Base-by-base conservation (phyloP, 2,888 invertebrate genomes). In the Netelia fuscicornis region DNA sequence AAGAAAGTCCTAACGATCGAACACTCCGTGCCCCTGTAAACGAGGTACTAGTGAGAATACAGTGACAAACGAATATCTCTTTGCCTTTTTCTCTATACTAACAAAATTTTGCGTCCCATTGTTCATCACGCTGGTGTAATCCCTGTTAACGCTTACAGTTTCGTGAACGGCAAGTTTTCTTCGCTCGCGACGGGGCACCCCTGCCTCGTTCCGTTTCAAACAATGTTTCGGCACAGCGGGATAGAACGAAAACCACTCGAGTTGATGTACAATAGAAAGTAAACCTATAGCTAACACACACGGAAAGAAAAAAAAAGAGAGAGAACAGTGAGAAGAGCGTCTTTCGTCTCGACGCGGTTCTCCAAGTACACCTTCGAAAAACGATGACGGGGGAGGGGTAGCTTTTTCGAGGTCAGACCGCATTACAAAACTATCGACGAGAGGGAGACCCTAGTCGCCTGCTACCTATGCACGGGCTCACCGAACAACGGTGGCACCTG, bases 171-270 rank as follows among this genome's bases (percentile, higher is more conserved):
- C 81, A 75, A 83, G 88, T 87, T 86, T 88, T 84, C 78, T 78
- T 80, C 76, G 67, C 67, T 67, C 85, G 48, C 82, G 20, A 76
- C 85, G 72, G 85, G 85, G 72, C 54, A 62, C 67, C 23, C n/a
- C n/a, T 71, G 23, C 68, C 25, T 67, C 80, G 42, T 71, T 71
- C 72, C 77, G 74, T 79, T 82, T 42, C 74, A 85, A 89, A 89
- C 87, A 89, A 87, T 89, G 86, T 85, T 86, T 74, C 67, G 68
- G 65, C 80, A 86, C 83, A 62, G 71, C 30, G 80, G 85, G 87
- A 89, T 87, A 88, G 89, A 74, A 83, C 87, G 81, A 82, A 86
- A 90, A 87, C 90, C 90, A 90, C 92, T 92, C 85, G 90, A 91
- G 54, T 54, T 54, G 20, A 8, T 72, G 86, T 85, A 92, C 91